A percentile compares a stretch with the other conserved stretches of the same genome.
phyloP scores from a whole-genome alignment of 1,140 invertebrate species.

The Eciton burchellii region DNA sequence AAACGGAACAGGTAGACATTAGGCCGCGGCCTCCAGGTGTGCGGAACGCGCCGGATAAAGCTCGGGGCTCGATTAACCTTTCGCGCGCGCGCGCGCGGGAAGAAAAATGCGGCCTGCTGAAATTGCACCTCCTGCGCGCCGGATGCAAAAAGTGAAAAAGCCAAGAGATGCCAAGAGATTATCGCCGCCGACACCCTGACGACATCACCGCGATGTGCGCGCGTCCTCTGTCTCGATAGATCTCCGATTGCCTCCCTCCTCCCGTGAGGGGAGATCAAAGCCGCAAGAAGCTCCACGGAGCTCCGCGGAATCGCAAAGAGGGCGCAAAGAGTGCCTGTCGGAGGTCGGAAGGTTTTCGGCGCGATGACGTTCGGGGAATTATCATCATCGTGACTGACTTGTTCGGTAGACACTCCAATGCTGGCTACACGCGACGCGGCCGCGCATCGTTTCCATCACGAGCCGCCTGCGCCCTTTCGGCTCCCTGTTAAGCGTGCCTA shows the following conservation, averaged over 20 bases:
- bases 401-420: not conserved
- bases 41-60: conserved; percentile 72
- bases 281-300: not conserved
- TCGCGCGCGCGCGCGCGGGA: conserved; percentile 71
- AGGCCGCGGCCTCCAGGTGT: conserved; percentile 73
- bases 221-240: no score
- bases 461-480: conserved; percentile 13
- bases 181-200: conserved; percentile 23
- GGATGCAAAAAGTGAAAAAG: conserved; percentile 32
- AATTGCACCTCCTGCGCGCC: conserved; percentile 58
- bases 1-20: conserved; percentile 74
- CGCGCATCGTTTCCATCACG: not conserved
- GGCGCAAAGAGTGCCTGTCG: no score
- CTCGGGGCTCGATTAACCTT: conserved; percentile 74
- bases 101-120: conserved; percentile 70
- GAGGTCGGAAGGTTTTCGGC: not conserved
- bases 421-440: conserved; percentile 16
- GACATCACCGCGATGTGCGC: conserved; percentile 15
- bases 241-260: not conserved
- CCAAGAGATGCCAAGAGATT: conserved; percentile 50
- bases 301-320: no score
- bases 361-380: not conserved
- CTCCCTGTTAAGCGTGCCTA: conserved; percentile 8
- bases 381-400: not conserved
- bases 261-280: no score